Evolutionary conservation across 2,888 invertebrate genomes (phyloP).

Genomic region (Blomia tropicalis): DNA sequence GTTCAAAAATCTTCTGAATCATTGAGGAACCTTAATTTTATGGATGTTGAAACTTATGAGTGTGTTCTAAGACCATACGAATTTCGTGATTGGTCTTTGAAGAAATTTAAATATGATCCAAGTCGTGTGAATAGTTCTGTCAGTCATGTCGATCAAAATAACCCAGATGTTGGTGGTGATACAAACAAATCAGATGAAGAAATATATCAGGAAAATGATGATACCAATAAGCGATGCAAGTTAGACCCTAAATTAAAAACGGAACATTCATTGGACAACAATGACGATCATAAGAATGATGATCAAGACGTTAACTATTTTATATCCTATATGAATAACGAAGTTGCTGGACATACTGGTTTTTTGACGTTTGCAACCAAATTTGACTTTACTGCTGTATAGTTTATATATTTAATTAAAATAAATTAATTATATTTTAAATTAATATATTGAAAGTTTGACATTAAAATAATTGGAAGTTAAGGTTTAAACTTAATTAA

Average conservation of each 20-base stretch:
- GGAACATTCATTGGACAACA: neutral
- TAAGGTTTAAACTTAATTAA: neutral
- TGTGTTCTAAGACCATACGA: conserved; percentile 62
- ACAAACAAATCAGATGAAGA: neutral
- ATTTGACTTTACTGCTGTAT: neutral
- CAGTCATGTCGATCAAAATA: too few relatives aligned
- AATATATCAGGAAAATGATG: neutral
- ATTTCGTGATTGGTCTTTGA: conserved; percentile 38
- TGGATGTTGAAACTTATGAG: conserved; percentile 70
- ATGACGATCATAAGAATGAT: neutral
- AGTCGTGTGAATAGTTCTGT: neutral
- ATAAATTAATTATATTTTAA: neutral
- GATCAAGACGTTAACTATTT: neutral
- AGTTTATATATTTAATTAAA: neutral
- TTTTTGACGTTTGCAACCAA: conserved; percentile 78
- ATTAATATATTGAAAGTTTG: neutral
- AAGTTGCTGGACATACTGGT: conserved; percentile 83
- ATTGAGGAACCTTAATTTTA: conserved; percentile 57
- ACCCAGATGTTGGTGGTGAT: neutral
- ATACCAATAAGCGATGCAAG: neutral
- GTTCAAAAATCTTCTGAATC: conserved; percentile 69
- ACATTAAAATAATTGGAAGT: neutral
- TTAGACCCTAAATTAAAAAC: conserved; percentile 1
- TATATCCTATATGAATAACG: conserved; percentile 32
- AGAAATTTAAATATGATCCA: conserved; percentile 25